A percentile compares a stretch with the other conserved stretches of the same genome.
Conservation (phyloP, 2,113 vertebrate genomes). For the Diphyllodes magnificus region DNA sequence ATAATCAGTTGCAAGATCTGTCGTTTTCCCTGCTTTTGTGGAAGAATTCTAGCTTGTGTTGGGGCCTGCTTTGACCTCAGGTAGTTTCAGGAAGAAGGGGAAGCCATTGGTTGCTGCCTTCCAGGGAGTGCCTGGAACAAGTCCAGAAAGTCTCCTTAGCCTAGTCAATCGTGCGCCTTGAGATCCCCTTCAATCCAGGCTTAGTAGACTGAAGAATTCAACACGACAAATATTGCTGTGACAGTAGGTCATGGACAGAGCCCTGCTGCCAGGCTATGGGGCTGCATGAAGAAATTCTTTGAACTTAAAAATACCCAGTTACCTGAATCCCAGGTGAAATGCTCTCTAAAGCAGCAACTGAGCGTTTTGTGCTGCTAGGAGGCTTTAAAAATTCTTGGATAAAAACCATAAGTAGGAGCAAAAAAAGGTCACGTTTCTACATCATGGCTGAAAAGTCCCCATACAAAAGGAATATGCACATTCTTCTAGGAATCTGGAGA, state of each 20-base stretch:
- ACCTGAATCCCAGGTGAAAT: neutral
- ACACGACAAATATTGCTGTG: neutral
- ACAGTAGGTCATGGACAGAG: neutral
- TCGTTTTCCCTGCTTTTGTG: neutral
- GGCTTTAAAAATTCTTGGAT: neutral
- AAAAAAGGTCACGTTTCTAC: constrained; percentile 1
- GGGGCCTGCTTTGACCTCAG: neutral
- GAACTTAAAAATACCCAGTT: neutral
- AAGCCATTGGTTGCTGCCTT: neutral
- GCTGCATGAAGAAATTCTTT: neutral
- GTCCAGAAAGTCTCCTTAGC: neutral
- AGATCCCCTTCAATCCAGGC: neutral
- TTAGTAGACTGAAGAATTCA: neutral
- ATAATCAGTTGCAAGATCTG: neutral
- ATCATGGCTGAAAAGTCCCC: neutral
- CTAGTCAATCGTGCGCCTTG: neutral
- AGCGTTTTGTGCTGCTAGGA: neutral
- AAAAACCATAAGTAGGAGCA: neutral
- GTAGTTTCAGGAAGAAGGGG: neutral
- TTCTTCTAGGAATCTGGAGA: neutral
- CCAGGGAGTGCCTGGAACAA: neutral
- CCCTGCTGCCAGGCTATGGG: neutral
- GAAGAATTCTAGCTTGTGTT: neutral
- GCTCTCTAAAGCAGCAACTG: neutral
- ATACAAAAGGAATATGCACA: neutral